A percentile compares a stretch with the other conserved stretches of the same genome.
phyloP scores from a whole-genome alignment of 2,113 vertebrate species.

The Otocyon megalotis region DNA sequence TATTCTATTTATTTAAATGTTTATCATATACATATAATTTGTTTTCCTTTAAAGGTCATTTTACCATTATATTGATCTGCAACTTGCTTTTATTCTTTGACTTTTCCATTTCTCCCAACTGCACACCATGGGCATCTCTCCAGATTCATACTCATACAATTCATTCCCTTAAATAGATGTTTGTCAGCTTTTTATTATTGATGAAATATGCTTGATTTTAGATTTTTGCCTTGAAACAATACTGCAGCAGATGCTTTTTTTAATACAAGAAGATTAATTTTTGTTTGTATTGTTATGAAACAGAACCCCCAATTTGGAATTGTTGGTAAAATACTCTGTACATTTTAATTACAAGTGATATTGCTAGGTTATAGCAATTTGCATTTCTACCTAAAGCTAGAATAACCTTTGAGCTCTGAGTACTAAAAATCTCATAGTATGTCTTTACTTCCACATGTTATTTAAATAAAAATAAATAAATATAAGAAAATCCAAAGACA shows the following conservation, averaged over 20 bases:
- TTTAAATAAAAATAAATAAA: slow-evolving; percentile 12
- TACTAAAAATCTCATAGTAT: not conserved
- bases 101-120: not conserved
- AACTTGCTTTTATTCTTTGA: not conserved
- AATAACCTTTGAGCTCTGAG: not conserved
- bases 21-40: not conserved
- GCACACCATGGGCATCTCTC: not conserved
- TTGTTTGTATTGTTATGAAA: not conserved
- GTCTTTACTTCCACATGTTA: not conserved
- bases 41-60: not conserved
- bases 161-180: not conserved
- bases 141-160: not conserved
- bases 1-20: not conserved
- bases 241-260: not conserved
- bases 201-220: not conserved
- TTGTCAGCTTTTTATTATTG: not conserved
- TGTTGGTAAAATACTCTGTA: not conserved
- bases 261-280: not conserved
- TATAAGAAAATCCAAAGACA: not conserved
- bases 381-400: not conserved
- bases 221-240: not conserved
- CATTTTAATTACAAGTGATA: not conserved
- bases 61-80: not conserved
- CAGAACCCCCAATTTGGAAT: not conserved
- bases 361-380: not conserved